Percentiles rank a stretch among this genome's conserved stretches.
phyloP scores from a whole-genome alignment of 2,113 vertebrate genomes.

The Elephantulus edwardii region DNA sequence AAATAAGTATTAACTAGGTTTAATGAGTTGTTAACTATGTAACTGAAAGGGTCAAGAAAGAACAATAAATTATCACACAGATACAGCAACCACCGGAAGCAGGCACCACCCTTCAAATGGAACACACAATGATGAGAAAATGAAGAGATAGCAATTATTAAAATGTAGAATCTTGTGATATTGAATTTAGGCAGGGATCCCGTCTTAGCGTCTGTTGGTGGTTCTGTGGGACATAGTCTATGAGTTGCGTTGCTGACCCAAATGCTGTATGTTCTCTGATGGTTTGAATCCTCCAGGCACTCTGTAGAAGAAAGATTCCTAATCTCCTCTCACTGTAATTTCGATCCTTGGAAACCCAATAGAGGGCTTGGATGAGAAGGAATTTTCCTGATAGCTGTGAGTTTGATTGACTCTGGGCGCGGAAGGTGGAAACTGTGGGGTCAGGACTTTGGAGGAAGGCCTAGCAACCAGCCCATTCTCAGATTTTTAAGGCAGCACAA shows the following conservation, averaged over 20 bases:
- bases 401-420: too few relatives aligned
- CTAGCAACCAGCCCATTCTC: background rate
- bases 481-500: background rate
- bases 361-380: too few relatives aligned
- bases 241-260: too few relatives aligned
- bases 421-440: too few relatives aligned
- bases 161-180: background rate
- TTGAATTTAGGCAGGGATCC: background rate
- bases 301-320: too few relatives aligned
- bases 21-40: constrained; percentile 16
- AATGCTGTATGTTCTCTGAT: too few relatives aligned
- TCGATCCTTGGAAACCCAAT: too few relatives aligned
- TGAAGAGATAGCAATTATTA: constrained; percentile 1
- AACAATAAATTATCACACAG: background rate
- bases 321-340: too few relatives aligned
- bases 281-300: too few relatives aligned
- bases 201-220: background rate
- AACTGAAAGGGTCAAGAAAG: constrained; percentile 31
- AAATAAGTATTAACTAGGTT: constrained; percentile 11
- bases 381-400: too few relatives aligned
- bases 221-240: background rate
- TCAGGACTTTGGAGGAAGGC: background rate
- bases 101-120: background rate
- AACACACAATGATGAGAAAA: constrained; percentile 21
- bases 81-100: background rate